Evolutionary conservation across 1,140 invertebrate genomes (phyloP), one percentile per base, ranked within the genome.

Genomic region (Cephus cinctus): DNA sequence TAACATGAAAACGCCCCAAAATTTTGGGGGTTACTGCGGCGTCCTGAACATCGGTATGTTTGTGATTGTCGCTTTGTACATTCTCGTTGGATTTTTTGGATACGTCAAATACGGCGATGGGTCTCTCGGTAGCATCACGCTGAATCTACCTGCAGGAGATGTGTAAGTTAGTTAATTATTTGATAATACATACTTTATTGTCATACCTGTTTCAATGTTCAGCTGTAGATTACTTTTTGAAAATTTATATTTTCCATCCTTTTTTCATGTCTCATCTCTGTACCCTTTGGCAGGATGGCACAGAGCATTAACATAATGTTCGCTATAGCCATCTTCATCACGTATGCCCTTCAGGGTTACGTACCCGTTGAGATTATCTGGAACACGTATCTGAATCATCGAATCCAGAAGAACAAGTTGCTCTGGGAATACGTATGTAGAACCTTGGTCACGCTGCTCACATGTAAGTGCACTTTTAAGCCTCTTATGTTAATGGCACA

Each of bases 271-370:
- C 32, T 45, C 20, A 16, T 57, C 48, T 54, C n/a, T n/a, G n/a
- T n/a, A n/a, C n/a, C 50, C 58, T 42, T 54, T 80, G 80, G 23
- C 76, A 94, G 92, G 35, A 75, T 92, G 54, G 86, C 91, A 11
- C 82, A 90, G 58, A 75, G 80, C 20, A 88, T 93, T n/a, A 87
- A 88, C 60, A 71, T 92, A 1, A 85, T 92, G 67, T 95, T 95
- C 68, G 87, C 90, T 0, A 56, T 94, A 2, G 90, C 92, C 1
- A 93, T 95, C 22, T 94, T 91, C 70, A 87, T 96, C 40, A 89
- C 90, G 0, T 96, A 95, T 76, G 89, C 88, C 2, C 76, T 98
- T n/a, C 94, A 98, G 75, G 88, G 92, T 34, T 98, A 94, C 73
- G 94, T 98, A 2, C 92, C 95, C 0, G 85, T 96, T 8, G 85